phyloP scores from a whole-genome alignment of 2,113 vertebrate species.

The Typhlomys cinereus region DNA sequence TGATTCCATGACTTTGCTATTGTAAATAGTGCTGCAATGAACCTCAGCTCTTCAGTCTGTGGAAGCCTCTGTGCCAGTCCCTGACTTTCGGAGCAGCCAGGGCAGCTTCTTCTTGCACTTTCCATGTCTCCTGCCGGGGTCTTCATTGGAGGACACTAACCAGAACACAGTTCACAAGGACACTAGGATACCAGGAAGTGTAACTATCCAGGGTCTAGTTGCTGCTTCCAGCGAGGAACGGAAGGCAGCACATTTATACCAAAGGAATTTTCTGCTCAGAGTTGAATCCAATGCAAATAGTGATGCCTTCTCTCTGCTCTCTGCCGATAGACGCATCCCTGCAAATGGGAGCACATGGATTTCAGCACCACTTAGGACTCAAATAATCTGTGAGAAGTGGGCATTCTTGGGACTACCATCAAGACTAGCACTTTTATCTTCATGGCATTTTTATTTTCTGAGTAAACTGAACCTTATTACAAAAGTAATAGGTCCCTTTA shows the following conservation, averaged over 20 bases:
- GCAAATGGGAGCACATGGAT: background rate
- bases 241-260: background rate
- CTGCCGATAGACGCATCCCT: background rate
- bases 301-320: background rate
- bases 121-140: background rate
- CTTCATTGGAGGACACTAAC: too few relatives aligned
- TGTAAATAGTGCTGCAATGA: too few relatives aligned
- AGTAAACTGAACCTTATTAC: background rate
- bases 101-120: background rate
- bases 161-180: too few relatives aligned
- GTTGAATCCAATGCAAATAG: background rate
- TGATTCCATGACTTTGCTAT: background rate
- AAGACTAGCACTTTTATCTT: constrained; percentile 1
- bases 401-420: background rate
- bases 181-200: too few relatives aligned
- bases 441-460: background rate
- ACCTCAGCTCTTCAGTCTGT: background rate
- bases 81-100: background rate
- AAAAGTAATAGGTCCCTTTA: background rate
- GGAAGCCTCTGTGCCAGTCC: background rate
- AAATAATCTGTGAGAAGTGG: background rate
- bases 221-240: background rate
- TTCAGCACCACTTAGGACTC: background rate
- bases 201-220: too few relatives aligned
- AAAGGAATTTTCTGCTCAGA: background rate